These are phyloP conservation scores for Elymnias hypermnestra DNA, from an alignment of 1,140 invertebrate genomes.

Conservation along the genomic window DNA sequence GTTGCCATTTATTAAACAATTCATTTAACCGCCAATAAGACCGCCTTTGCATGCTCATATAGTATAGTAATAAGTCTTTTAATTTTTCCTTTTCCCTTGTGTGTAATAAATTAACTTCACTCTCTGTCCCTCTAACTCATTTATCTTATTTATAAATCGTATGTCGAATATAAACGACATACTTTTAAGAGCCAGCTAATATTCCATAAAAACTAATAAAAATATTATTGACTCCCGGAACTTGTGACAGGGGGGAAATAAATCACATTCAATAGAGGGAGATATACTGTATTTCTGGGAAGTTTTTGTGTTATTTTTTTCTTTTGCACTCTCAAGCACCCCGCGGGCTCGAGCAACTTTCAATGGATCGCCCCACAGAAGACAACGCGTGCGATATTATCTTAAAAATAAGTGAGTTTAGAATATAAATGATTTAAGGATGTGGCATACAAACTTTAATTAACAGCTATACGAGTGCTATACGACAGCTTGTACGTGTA, in stretches of 20 bases:
- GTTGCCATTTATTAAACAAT: too few relatives aligned
- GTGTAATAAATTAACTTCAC: too few relatives aligned
- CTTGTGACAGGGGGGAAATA: conserved; percentile 46
- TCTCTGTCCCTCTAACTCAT: too few relatives aligned
- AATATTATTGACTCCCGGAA: conserved; percentile 52
- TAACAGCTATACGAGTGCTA: too few relatives aligned
- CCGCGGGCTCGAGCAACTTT: conserved; percentile 11
- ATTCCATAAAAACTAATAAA: conserved; percentile 38
- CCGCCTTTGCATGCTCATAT: too few relatives aligned
- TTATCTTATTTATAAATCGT: too few relatives aligned
- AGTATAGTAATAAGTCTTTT: too few relatives aligned
- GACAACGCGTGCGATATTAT: conserved; percentile 29
- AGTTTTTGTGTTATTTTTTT: conserved; percentile 7
- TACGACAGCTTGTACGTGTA: too few relatives aligned
- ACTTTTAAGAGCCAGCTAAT: conserved; percentile 35
- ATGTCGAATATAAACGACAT: too few relatives aligned
- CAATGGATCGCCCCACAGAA: conserved; percentile 2
- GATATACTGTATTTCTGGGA: conserved; percentile 6
- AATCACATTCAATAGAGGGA: conserved; percentile 40
- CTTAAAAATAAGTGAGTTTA: conserved; percentile 1
- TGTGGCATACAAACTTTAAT: too few relatives aligned
- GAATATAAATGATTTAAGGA: conserved; percentile 7
- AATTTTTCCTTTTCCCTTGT: too few relatives aligned
- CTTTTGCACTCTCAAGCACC: conserved; percentile 12
- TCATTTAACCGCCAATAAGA: too few relatives aligned